These are phyloP conservation scores for Ylistrum balloti DNA, from an alignment of 1,140 invertebrate species.

Conservation along the genomic window DNA sequence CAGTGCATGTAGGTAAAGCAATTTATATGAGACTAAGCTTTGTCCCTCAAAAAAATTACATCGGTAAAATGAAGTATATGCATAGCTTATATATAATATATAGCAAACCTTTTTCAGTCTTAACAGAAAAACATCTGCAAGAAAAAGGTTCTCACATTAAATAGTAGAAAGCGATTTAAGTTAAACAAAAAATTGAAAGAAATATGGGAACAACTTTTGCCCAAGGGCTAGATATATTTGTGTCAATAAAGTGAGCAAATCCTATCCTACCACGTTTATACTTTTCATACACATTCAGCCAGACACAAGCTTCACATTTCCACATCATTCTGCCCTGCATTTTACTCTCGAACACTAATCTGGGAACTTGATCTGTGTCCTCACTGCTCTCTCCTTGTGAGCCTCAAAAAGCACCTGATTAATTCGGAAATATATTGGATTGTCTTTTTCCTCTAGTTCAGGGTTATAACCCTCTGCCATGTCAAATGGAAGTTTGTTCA, in stretches of 20 bases:
- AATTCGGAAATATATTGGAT: slow-evolving; percentile 61
- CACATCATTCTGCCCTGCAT: background rate
- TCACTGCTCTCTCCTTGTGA: slow-evolving; percentile 54
- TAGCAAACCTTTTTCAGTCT: too few species aligned
- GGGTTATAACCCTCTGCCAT: slow-evolving; percentile 60
- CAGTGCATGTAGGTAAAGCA: too few species aligned
- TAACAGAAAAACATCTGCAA: too few species aligned
- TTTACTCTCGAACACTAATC: slow-evolving; percentile 6
- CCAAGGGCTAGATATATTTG: too few species aligned
- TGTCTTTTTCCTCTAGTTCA: slow-evolving; percentile 59
- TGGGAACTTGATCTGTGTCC: slow-evolving; percentile 44
- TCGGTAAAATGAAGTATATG: too few species aligned
- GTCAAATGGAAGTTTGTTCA: slow-evolving; percentile 14
- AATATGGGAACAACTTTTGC: too few species aligned
- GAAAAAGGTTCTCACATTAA: too few species aligned
- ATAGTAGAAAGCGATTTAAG: too few species aligned
- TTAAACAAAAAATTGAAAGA: too few species aligned
- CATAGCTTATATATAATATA: too few species aligned
- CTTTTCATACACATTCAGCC: background rate
- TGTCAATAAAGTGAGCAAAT: background rate
- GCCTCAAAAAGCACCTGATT: slow-evolving; percentile 61
- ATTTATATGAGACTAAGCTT: too few species aligned
- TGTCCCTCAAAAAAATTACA: too few species aligned
- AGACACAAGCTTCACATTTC: background rate
- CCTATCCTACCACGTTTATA: background rate